Evolutionary conservation across 1,140 invertebrate genomes (phyloP).

Genomic region (Lysiphlebus fabarum): DNA sequence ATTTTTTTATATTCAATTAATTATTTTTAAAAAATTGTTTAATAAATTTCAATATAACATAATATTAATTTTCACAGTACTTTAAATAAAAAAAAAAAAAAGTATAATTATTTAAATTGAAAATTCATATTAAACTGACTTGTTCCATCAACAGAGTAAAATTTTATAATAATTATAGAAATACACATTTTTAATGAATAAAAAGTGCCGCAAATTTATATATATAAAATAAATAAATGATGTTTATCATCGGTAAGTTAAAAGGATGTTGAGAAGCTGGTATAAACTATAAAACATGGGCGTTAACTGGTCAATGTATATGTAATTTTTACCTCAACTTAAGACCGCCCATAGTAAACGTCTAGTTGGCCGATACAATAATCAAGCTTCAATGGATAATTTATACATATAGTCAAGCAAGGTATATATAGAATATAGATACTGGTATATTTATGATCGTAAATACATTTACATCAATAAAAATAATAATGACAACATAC

Average conservation of each 20-base stretch:
- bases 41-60: too few species aligned
- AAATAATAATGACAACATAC: slow-evolving; percentile 16
- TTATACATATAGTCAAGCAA: slow-evolving; percentile 28
- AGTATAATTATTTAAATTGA: too few species aligned
- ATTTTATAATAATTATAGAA: too few species aligned
- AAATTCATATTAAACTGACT: too few species aligned
- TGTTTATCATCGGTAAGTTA: slow-evolving; percentile 19
- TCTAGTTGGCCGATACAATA: slow-evolving; percentile 36
- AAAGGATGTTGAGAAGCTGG: slow-evolving; percentile 13
- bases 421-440: slow-evolving; percentile 2
- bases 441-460: background rate
- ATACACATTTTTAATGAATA: background rate
- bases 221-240: background rate
- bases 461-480: slow-evolving; percentile 24
- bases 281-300: slow-evolving; percentile 33
- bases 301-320: slow-evolving; percentile 34
- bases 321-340: background rate
- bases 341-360: slow-evolving; percentile 40
- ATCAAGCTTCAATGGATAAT: slow-evolving; percentile 33
- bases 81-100: too few species aligned
- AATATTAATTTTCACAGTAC: too few species aligned
- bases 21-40: too few species aligned
- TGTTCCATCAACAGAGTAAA: too few species aligned
- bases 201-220: slow-evolving; percentile 7
- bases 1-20: too few species aligned